Percentiles rank a stretch among this genome's conserved stretches.
Conservation (phyloP, 1,140 invertebrate species). For the Solenopsis invicta region DNA sequence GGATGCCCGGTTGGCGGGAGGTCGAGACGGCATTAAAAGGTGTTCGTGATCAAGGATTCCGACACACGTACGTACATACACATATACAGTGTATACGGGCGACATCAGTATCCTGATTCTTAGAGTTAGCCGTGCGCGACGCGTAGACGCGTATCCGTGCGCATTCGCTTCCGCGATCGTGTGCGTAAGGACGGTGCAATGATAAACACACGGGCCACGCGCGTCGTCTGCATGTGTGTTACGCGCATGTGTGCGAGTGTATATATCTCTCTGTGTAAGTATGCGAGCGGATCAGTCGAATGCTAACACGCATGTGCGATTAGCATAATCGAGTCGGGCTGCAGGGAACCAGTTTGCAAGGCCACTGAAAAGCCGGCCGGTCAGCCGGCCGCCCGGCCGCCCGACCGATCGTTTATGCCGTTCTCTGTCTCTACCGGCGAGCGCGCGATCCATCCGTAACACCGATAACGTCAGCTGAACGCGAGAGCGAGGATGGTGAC, state of each 20-base stretch:
- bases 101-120: constrained; percentile 54
- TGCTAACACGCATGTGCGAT: constrained; percentile 85
- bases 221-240: constrained; percentile 27
- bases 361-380: constrained; percentile 83
- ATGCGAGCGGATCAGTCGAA: constrained; percentile 80
- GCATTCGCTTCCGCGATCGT: background rate
- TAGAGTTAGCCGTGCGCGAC: background rate
- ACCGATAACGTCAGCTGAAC: constrained; percentile 80
- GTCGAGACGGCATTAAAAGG: constrained; percentile 71
- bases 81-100: background rate
- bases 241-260: too few relatives aligned
- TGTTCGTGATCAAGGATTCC: constrained; percentile 73
- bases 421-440: constrained; percentile 67
- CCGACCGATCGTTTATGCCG: constrained; percentile 81
- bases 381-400: constrained; percentile 59
- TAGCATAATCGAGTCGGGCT: constrained; percentile 86
- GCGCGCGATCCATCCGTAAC: constrained; percentile 83
- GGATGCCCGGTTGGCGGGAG: constrained; percentile 71
- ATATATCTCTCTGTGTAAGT: background rate
- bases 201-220: constrained; percentile 75
- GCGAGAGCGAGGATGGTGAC: constrained; percentile 51
- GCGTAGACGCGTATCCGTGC: background rate
- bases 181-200: constrained; percentile 68
- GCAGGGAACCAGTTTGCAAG: constrained; percentile 87
- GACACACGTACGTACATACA: background rate